These are phyloP conservation scores for Operophtera brumata DNA, from an alignment of 2,888 invertebrate genomes.

Conservation along the genomic window DNA sequence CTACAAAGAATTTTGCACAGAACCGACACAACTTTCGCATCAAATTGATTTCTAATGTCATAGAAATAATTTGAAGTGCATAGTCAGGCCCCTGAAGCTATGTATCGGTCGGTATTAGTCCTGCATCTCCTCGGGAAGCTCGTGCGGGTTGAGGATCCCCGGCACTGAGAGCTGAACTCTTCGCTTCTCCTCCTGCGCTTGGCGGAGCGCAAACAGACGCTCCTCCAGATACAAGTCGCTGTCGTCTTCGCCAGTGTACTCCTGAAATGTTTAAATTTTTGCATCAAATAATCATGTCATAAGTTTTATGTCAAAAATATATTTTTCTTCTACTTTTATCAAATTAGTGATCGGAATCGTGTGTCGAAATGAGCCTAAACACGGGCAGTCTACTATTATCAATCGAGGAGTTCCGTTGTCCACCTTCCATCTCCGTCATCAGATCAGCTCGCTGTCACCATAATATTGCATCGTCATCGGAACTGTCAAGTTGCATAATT, in stretches of 20 bases:
- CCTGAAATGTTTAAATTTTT: conserved; percentile 81
- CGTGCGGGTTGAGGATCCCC: conserved; percentile 97
- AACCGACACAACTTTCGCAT: conserved; percentile 5
- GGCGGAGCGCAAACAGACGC: conserved; percentile 92
- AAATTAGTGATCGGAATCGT: no score
- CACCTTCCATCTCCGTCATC: no score
- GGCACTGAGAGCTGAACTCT: conserved; percentile 96
- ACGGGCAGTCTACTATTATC: no score
- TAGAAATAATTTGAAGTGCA: conserved; percentile 20
- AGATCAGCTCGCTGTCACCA: no score
- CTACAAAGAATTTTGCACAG: no score
- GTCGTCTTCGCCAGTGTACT: conserved; percentile 99
- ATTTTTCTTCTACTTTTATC: no score
- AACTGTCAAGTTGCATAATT: no score
- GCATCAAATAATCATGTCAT: not conserved
- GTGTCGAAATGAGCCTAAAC: no score
- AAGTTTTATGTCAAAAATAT: no score
- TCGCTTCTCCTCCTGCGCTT: conserved; percentile 96
- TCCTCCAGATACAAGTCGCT: conserved; percentile 98
- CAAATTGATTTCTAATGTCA: not conserved
- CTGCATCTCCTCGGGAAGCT: conserved; percentile 97
- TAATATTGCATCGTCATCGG: no score
- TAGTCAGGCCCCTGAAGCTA: conserved; percentile 2
- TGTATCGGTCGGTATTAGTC: conserved; percentile 76
- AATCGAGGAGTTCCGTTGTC: no score